Conservation (phyloP, 2,113 vertebrate genomes). For the Tamias sibiricus region DNA sequence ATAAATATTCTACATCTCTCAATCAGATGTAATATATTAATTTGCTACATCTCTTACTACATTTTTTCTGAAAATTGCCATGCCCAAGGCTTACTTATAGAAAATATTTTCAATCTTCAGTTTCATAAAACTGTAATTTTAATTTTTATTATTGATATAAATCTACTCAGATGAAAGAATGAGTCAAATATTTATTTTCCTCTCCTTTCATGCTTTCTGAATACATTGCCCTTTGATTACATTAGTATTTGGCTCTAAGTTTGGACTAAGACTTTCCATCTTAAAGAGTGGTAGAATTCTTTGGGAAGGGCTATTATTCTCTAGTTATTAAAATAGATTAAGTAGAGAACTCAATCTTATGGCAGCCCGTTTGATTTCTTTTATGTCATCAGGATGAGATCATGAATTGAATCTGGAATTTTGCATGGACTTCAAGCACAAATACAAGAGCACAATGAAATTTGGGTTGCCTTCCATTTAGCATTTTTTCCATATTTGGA, state of each 20-base stretch:
- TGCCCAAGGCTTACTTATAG: not conserved
- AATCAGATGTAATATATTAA: not conserved
- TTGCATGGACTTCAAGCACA: not conserved
- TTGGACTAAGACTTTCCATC: not conserved
- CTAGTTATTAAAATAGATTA: slow-evolving; percentile 21
- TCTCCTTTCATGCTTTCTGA: not conserved
- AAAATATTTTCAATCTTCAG: slow-evolving; percentile 8
- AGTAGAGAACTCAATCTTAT: not conserved
- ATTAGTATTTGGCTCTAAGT: not conserved
- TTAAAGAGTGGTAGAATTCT: not conserved
- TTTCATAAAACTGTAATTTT: slow-evolving; percentile 22
- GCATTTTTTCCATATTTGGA: not conserved
- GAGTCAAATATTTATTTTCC: slow-evolving; percentile 12
- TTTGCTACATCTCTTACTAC: not conserved
- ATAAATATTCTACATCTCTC: not conserved
- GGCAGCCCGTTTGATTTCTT: not conserved
- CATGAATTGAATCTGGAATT: not conserved
- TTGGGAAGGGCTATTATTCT: slow-evolving; percentile 9
- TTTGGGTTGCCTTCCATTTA: slow-evolving; percentile 6
- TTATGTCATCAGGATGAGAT: not conserved
- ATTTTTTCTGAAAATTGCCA: slow-evolving; percentile 32
- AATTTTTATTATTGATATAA: not conserved
- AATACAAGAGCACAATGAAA: not conserved
- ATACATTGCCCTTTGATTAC: not conserved
- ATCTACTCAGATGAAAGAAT: not conserved